Conservation (phyloP, 64 coral and sea anemone species). For the Stichodactyla helianthus region DNA sequence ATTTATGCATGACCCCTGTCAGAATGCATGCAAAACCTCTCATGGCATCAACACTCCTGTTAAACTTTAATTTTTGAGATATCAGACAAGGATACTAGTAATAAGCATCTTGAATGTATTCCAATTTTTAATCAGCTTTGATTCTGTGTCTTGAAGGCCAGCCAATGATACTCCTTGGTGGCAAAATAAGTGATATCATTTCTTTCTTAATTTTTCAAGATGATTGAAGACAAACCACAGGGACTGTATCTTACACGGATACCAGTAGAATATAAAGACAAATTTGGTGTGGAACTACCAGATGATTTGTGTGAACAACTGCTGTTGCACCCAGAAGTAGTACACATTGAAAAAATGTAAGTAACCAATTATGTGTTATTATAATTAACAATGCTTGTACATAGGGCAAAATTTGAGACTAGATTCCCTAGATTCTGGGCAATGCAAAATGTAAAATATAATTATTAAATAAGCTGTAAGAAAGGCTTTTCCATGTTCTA, state of each 20-base stretch:
- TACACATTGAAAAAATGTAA: background rate
- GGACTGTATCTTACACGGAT: constrained; percentile 61
- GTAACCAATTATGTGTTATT: background rate
- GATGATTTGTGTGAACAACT: constrained; percentile 9
- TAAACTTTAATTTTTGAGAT: too few relatives aligned
- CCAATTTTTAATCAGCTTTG: too few relatives aligned
- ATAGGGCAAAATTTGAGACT: too few relatives aligned
- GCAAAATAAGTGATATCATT: background rate
- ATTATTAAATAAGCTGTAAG: background rate
- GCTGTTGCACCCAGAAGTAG: background rate
- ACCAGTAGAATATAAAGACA: constrained; percentile 58
- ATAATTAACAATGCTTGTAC: background rate
- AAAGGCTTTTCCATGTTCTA: too few relatives aligned
- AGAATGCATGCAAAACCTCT: too few relatives aligned
- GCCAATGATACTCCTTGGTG: background rate
- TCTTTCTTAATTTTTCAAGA: constrained; percentile 1
- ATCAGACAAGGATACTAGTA: too few relatives aligned
- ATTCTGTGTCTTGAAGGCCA: too few relatives aligned
- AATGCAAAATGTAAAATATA: too few relatives aligned
- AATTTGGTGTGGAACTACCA: constrained; percentile 44
- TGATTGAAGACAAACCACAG: constrained; percentile 46
- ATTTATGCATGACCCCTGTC: too few relatives aligned
- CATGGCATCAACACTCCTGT: too few relatives aligned
- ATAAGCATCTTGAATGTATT: too few relatives aligned
- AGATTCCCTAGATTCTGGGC: too few relatives aligned